Evolutionary conservation across 2,797 vertebrate species (phyloP).

Genomic region (Acipenser oxyrinchus): DNA sequence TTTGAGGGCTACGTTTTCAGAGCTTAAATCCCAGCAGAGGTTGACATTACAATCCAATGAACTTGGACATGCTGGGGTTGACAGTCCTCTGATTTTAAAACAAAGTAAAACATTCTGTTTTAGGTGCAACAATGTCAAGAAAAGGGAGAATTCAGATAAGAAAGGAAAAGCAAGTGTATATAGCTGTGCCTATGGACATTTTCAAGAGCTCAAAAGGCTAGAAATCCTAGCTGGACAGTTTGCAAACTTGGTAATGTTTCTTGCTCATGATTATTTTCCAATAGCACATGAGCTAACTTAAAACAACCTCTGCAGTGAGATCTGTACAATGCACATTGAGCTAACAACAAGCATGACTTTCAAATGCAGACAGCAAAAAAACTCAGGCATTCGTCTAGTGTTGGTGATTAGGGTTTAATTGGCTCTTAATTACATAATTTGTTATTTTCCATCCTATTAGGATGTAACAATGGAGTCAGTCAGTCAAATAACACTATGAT

Average conservation of each 20-base stretch:
- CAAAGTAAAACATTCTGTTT: background rate
- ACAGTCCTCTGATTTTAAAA: background rate
- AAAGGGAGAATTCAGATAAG: no score
- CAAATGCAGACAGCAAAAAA: background rate
- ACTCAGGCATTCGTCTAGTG: background rate
- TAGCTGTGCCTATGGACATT: no score
- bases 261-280: no score
- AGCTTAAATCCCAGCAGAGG: slow-evolving; percentile 1
- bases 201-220: no score
- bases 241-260: no score
- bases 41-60: background rate
- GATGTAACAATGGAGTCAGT: slow-evolving; percentile 4
- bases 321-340: no score
- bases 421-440: slow-evolving; percentile 9
- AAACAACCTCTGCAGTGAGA: no score
- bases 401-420: slow-evolving; percentile 5
- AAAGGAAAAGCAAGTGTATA: no score
- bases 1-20: background rate
- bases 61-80: background rate
- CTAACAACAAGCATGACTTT: no score
- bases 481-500: slow-evolving; percentile 2
- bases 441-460: background rate
- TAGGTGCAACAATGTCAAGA: no score
- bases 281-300: no score
- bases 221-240: no score